Evolutionary conservation across 2,797 vertebrate genomes (phyloP).

Genomic region (Peromyscus nudipes): DNA sequence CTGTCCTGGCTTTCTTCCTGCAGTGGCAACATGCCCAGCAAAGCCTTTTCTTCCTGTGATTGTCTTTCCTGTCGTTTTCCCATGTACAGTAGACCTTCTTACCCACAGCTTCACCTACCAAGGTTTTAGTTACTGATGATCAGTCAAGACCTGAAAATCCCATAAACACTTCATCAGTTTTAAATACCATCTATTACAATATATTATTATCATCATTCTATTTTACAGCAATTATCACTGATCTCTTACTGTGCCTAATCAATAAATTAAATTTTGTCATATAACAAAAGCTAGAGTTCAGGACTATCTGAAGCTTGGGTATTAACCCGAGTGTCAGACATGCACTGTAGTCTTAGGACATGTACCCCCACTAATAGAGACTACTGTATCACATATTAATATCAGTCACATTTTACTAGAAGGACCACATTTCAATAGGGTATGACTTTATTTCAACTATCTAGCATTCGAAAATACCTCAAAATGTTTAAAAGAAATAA

Average conservation of each 20-base stretch:
- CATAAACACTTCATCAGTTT: not conserved
- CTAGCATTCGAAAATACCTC: not conserved
- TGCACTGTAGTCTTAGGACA: not conserved
- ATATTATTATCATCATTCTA: not conserved
- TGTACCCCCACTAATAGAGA: not conserved
- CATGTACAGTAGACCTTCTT: not conserved
- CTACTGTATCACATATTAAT: not conserved
- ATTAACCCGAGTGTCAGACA: no score
- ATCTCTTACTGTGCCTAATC: not conserved
- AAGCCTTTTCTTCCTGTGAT: not conserved
- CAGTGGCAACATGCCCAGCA: not conserved
- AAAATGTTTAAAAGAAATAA: not conserved
- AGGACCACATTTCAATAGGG: not conserved
- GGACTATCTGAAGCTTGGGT: not conserved
- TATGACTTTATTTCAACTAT: not conserved
- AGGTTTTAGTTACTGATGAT: not conserved
- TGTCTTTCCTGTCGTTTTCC: not conserved
- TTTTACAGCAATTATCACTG: no score
- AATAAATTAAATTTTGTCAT: not conserved
- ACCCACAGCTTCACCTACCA: no score
- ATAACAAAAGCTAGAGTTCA: not conserved
- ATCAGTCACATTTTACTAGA: not conserved
- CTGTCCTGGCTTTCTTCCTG: accelerated
- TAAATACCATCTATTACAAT: not conserved
- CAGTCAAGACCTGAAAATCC: not conserved